Evolutionary conservation across 1,140 invertebrate genomes (phyloP).

Genomic region (Druon quercuslanigerum): DNA sequence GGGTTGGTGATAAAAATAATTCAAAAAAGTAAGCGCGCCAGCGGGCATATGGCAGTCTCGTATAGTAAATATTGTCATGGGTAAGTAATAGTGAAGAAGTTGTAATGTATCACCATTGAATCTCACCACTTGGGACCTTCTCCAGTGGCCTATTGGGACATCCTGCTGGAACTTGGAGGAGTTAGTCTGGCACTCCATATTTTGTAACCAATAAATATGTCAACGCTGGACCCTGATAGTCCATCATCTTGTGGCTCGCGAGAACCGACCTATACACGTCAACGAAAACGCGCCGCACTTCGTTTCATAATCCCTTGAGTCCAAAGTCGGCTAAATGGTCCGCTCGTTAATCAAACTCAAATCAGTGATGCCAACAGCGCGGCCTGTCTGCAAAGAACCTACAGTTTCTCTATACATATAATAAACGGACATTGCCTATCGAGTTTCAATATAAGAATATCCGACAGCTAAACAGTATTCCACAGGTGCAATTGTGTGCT

Average conservation of each 20-base stretch:
- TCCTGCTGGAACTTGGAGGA: slow-evolving; percentile 35
- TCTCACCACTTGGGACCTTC: slow-evolving; percentile 32
- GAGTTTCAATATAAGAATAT: too few relatives aligned
- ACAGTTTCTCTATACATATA: background rate
- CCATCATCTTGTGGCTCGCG: slow-evolving; percentile 47
- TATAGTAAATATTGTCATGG: too few relatives aligned
- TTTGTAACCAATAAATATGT: slow-evolving; percentile 53
- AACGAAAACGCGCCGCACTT: background rate
- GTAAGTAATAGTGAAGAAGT: too few relatives aligned
- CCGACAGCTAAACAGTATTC: too few relatives aligned
- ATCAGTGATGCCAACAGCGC: slow-evolving; percentile 45
- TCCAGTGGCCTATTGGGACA: slow-evolving; percentile 38
- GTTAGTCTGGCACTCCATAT: background rate
- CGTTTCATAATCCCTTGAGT: slow-evolving; percentile 55
- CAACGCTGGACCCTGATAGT: slow-evolving; percentile 46
- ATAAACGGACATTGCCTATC: too few relatives aligned
- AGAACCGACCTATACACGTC: background rate
- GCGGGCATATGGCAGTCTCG: too few relatives aligned
- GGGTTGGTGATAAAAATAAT: too few relatives aligned
- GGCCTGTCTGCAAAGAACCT: slow-evolving; percentile 40
- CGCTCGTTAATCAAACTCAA: slow-evolving; percentile 55
- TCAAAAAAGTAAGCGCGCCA: too few relatives aligned
- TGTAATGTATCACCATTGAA: slow-evolving; percentile 39
- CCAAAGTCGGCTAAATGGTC: slow-evolving; percentile 53
- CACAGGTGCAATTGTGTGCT: too few relatives aligned